These are phyloP conservation scores for Elanus axillaris DNA, from an alignment of 2,113 vertebrate genomes.

Conservation along the genomic window DNA sequence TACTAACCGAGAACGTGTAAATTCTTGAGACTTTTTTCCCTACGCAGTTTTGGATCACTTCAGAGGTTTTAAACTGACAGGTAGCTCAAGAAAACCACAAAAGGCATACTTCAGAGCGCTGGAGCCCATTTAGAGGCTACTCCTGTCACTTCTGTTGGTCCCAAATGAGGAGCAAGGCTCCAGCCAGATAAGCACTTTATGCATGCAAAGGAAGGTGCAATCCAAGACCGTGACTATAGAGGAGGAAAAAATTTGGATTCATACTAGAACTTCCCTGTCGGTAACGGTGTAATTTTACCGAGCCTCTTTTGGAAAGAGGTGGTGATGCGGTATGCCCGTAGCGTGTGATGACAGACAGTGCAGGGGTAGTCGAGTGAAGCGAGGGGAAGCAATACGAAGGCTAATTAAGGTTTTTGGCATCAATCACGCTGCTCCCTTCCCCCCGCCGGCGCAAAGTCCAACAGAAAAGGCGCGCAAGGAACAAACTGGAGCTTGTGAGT, in stretches of 20 bases:
- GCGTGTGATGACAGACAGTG: no score
- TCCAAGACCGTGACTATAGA: background rate
- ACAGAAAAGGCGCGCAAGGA: fast-evolving
- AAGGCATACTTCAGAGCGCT: background rate
- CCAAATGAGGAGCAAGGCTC: background rate
- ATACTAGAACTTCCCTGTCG: background rate
- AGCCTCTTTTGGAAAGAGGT: background rate
- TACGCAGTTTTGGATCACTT: background rate
- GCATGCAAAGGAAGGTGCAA: background rate
- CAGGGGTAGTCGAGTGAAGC: background rate
- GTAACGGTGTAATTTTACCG: background rate
- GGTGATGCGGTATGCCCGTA: background rate
- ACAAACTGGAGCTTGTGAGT: background rate
- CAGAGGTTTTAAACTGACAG: background rate
- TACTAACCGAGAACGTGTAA: background rate
- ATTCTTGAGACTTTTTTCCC: background rate
- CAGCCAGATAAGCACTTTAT: background rate
- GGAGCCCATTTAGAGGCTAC: background rate
- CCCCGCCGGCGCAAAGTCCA: no score
- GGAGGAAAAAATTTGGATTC: background rate
- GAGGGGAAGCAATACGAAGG: background rate
- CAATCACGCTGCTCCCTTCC: background rate
- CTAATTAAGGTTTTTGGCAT: background rate
- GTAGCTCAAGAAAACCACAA: background rate
- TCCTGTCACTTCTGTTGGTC: background rate